These are phyloP conservation scores for Acanthornis magna DNA, from an alignment of 2,797 vertebrate species.

Conservation along the genomic window DNA sequence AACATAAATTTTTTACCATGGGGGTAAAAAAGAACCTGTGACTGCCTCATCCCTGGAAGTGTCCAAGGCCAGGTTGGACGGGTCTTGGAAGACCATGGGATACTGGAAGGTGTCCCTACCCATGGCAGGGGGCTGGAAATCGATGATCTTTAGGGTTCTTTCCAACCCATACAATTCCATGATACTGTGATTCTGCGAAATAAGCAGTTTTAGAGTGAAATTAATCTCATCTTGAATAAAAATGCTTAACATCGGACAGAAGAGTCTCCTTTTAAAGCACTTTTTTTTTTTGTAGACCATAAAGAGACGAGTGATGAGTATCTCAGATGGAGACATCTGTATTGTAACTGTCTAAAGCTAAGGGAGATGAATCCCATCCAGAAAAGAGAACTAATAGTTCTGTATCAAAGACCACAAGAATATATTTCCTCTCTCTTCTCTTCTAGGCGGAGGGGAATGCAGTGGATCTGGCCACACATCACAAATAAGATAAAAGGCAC, in stretches of 20 bases:
- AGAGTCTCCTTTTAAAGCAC: background rate
- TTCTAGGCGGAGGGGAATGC: background rate
- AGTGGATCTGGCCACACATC: background rate
- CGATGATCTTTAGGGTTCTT: background rate
- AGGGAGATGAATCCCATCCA: background rate
- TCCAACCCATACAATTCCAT: background rate
- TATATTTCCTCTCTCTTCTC: background rate
- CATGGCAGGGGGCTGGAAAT: background rate
- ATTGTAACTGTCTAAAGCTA: background rate
- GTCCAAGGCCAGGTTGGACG: fast-evolving
- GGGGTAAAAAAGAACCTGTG: background rate
- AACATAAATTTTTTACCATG: fast-evolving
- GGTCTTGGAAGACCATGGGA: background rate
- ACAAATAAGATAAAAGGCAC: conserved; percentile 32
- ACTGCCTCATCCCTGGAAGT: background rate
- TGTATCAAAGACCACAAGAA: conserved; percentile 8
- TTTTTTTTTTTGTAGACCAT: background rate
- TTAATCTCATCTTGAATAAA: background rate
- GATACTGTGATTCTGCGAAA: background rate
- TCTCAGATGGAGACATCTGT: background rate
- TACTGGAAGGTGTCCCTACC: background rate
- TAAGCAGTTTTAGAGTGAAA: background rate
- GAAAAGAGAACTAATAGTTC: background rate
- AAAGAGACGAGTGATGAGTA: background rate
- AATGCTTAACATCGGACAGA: background rate